Evolutionary conservation across 2,797 vertebrate genomes (phyloP).

Genomic region (Dryobates pubescens): DNA sequence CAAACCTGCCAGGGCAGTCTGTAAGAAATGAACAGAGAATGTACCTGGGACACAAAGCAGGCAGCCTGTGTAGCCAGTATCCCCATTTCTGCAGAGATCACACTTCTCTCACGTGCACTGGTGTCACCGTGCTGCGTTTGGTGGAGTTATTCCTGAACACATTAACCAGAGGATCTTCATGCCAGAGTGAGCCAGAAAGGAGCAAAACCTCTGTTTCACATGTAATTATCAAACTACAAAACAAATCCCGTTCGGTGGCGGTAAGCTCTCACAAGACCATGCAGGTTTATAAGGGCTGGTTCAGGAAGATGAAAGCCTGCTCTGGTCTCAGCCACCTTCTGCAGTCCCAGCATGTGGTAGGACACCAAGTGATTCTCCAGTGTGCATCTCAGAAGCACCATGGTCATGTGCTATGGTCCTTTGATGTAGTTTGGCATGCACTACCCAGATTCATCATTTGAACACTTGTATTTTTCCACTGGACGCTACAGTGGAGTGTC

Average conservation of each 20-base stretch:
- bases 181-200: not conserved
- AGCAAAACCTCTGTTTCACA: not conserved
- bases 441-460: not conserved
- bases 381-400: not conserved
- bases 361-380: not conserved
- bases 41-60: not conserved
- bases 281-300: not conserved
- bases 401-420: not conserved
- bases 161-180: not conserved
- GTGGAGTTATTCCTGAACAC: not conserved
- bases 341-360: not conserved
- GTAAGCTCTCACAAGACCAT: not conserved
- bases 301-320: not conserved
- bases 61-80: not conserved
- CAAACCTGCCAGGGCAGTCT: not conserved
- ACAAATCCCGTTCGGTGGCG: not conserved
- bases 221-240: not conserved
- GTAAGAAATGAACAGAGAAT: not conserved
- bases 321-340: not conserved
- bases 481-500: not conserved
- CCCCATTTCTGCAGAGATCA: slow-evolving; percentile 21
- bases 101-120: not conserved
- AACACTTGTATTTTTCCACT: not conserved
- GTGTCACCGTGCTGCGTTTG: not conserved
- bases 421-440: not conserved